Conservation (phyloP, 2,113 vertebrate genomes). For the Phaethornis superciliosus region DNA sequence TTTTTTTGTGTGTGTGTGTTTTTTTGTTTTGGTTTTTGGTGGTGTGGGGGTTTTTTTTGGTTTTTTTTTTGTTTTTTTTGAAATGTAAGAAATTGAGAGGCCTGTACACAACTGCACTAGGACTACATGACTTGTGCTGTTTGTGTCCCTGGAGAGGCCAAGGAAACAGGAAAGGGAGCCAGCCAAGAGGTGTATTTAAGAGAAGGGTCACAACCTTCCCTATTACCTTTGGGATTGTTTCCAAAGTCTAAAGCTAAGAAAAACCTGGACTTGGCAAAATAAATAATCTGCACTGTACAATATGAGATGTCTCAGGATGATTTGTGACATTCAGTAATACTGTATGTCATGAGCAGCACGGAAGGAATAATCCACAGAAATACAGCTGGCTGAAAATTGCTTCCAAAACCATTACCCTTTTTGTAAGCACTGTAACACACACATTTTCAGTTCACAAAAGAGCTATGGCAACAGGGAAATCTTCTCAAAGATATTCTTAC, state of each 20-base stretch:
- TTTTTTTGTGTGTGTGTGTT: no score
- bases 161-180: neutral
- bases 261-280: conserved; percentile 3
- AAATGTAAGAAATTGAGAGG: neutral
- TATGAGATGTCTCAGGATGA: neutral
- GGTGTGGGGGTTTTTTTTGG: neutral
- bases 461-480: neutral
- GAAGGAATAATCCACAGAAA: conserved; percentile 11
- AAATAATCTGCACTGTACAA: neutral
- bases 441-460: neutral
- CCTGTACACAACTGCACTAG: neutral
- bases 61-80: neutral
- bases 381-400: conserved; percentile 12
- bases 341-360: neutral
- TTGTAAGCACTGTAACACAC: neutral
- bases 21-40: no score
- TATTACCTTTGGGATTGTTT: conserved; percentile 17
- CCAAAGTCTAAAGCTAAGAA: conserved; percentile 16
- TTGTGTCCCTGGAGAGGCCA: neutral
- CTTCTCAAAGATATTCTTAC: neutral
- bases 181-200: neutral
- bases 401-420: neutral
- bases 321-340: conserved; percentile 10
- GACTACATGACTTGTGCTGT: neutral
- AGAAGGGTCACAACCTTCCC: conserved; percentile 1